Base-by-base conservation (phyloP, 1,140 invertebrate species). In the Aporrectodea caliginosa region DNA sequence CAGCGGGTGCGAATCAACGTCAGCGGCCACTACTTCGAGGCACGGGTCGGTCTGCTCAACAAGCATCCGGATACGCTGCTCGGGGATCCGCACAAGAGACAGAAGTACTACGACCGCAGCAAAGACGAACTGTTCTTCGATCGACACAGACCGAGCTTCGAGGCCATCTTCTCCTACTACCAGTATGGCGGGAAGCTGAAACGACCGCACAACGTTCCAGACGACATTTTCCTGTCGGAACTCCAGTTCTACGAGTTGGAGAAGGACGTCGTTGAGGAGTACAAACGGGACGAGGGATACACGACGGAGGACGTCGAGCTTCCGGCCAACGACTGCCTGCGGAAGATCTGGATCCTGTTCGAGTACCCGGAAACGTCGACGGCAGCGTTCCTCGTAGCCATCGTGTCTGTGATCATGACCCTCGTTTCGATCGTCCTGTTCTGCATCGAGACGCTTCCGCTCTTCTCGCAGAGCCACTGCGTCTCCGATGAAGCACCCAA, bases 21-120 rank as follows among this genome's bases (percentile, higher is more conserved):
- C 88, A 97, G 96, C 90, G 98, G 98, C 83, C 92, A 98, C 90
- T 92, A 95, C 90, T 99, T 98, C 91, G 97, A 99, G 90, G 98
- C 97, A 84, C 96, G 97, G 90, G 91, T 98, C 85, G 92, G 95
- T 88, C 97, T 97, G 84, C 91, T 99, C 84, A 96, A 98, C 90
- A 94, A 96, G 91, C 98, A 98, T 91, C 98, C 98, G 84, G 95
- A 98, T 90, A 98, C 97, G 84, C 33, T 82, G 69, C 78, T 82
- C 27, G 82, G 80, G 31, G 32, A 75, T 80, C 85, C 86, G 1
- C 68, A 84, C 69, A 87, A 88, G 81, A 77, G 88, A 69, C 81
- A 83, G 33, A 83, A 85, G 81, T 88, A 84, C 82, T 89, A 85
- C 79, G 88, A 89, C 81, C 83, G 82, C 68, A 80, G 79, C 77